Evolutionary conservation across 1,140 invertebrate species (phyloP), one percentile per base, ranked within the genome.

Genomic region (Drosophila obscura): DNA sequence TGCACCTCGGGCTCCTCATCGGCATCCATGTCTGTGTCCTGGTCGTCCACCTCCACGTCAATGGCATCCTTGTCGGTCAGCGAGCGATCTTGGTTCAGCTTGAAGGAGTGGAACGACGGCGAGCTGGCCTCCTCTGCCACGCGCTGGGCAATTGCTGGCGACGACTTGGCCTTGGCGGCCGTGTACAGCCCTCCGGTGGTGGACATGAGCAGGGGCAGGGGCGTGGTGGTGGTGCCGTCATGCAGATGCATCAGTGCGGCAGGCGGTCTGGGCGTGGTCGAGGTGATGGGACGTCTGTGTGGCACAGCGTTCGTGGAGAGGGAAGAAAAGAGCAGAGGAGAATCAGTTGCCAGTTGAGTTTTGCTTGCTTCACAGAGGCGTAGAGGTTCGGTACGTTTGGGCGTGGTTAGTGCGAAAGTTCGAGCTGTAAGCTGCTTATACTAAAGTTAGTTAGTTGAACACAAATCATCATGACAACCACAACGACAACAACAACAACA

Each of bases 361-460:
- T 22, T 19, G 24, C 9, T 24, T 24, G 49, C 22, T 26, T 56
- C 44, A 13, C 35, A 39, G 35, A 39, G 35, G 35, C 4, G 4
- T 13, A 13, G 1, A 13, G 35, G 35, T 73, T 80, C 45, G 60
- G 43, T 4, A 1, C 9, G 11, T 39, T 24, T 19, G 56, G 53
- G 52, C 59, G 35, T 31, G 85, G 83, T 88, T 88, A 89, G 82
- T 87, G 82, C 78, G 82, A 88, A 88, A 87, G 79, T 73, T 62
- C 58, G 61, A 66, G 53, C 58, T 69, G 4, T 39, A 39, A 13
- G 35, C 35, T 44, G 65, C 65, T 79, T 81, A 67, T 50, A 56
- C 71, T 76, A 76, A 73, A 77, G 79, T 87, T 88, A 87, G 82
- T 87, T 88, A 88, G 82, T 88, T 83, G 83, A 88, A 62, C 82